Conservation (phyloP, 2,888 invertebrate species). For the Harpalus rufipes region DNA sequence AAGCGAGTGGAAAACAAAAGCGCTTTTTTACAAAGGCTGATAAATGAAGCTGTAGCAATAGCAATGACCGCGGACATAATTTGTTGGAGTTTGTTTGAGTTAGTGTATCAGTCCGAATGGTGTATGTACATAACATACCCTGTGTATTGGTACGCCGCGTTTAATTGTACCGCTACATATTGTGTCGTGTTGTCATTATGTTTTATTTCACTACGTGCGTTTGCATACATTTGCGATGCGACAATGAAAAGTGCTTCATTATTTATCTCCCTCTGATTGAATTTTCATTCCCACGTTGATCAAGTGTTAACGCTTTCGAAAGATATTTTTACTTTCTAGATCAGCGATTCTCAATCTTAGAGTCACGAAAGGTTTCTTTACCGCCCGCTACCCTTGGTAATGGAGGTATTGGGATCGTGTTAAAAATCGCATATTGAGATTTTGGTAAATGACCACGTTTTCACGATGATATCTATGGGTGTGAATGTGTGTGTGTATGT, state of each 20-base stretch:
- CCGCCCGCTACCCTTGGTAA: too few species aligned
- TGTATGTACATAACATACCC: neutral
- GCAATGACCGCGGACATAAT: neutral
- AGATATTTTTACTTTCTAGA: neutral
- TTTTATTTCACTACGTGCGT: slow-evolving; percentile 23
- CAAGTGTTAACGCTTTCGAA: neutral
- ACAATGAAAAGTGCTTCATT: slow-evolving; percentile 1
- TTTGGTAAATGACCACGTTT: too few species aligned
- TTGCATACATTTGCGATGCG: slow-evolving; percentile 1
- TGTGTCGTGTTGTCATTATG: slow-evolving; percentile 24
- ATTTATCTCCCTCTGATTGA: neutral
- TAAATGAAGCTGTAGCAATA: neutral
- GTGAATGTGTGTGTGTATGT: too few species aligned
- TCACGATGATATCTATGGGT: too few species aligned
- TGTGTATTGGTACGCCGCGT: neutral
- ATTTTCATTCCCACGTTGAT: neutral
- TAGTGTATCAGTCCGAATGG: neutral
- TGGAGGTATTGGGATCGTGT: too few species aligned
- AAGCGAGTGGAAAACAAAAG: too few species aligned
- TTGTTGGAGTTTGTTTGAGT: neutral
- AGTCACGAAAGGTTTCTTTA: too few species aligned
- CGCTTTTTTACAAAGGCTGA: neutral
- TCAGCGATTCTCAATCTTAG: too few species aligned
- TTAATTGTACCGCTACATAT: slow-evolving; percentile 1
- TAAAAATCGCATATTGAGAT: too few species aligned